Percentiles rank a stretch among this genome's conserved stretches.
Evolutionary conservation across 1,140 invertebrate species (phyloP).

Genomic region (Aphidius ervi): DNA sequence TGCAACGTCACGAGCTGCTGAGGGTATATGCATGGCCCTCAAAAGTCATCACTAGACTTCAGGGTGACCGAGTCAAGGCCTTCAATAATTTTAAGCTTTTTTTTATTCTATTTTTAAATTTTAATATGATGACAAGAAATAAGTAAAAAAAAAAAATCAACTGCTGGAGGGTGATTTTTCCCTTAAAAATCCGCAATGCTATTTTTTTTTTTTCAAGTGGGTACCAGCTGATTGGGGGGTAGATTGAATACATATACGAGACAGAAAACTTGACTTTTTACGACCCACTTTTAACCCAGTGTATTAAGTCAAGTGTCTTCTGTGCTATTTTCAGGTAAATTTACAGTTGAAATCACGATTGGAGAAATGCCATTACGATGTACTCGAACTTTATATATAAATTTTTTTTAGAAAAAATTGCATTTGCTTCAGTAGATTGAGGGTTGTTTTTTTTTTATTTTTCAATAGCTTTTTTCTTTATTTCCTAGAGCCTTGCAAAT

Average conservation of each 20-base stretch:
- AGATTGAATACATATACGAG: too few species aligned
- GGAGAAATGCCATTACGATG: slow-evolving; percentile 32
- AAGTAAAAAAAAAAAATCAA: not conserved
- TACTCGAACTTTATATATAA: too few species aligned
- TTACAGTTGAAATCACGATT: slow-evolving; percentile 33
- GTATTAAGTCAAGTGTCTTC: too few species aligned
- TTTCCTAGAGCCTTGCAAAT: too few species aligned
- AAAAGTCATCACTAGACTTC: slow-evolving; percentile 8
- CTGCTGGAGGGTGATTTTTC: not conserved
- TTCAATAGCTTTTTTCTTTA: too few species aligned
- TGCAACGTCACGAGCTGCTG: slow-evolving; percentile 24
- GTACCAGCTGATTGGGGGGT: not conserved
- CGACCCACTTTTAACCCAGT: slow-evolving; percentile 30
- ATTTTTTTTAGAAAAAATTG: not conserved
- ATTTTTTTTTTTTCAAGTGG: too few species aligned
- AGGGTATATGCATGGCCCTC: slow-evolving; percentile 22
- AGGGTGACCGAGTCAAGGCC: slow-evolving; percentile 40
- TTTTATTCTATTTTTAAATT: not conserved
- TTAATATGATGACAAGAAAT: too few species aligned
- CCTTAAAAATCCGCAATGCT: too few species aligned
- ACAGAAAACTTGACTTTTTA: slow-evolving; percentile 1
- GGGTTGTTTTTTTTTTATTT: too few species aligned
- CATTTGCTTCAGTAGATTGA: too few species aligned
- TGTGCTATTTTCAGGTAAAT: slow-evolving; percentile 15
- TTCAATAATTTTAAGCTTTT: not conserved